A percentile compares a stretch with the other conserved stretches of the same genome.
Conservation (phyloP, 2,888 invertebrate species). For the Ectemnius cavifrons region DNA sequence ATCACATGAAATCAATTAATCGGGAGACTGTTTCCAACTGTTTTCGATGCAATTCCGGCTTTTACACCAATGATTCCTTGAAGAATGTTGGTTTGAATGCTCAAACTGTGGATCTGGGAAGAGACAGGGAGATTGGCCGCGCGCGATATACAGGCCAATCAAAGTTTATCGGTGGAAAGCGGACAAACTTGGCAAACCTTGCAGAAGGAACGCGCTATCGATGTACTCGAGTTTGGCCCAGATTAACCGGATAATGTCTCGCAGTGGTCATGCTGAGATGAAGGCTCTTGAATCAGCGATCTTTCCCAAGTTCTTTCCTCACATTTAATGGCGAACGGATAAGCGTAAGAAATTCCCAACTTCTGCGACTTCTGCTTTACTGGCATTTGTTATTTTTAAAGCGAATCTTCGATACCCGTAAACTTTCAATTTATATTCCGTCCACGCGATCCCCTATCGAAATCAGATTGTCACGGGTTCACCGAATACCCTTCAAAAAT, state of each 20-base stretch:
- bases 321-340: not conserved
- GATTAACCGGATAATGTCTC: constrained; percentile 1
- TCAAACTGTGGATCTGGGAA: not conserved
- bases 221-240: not conserved
- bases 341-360: not conserved
- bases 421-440: constrained; percentile 35
- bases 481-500: not conserved
- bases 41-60: constrained; percentile 16
- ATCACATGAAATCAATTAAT: no score
- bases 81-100: no score
- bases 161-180: not conserved
- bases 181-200: not conserved
- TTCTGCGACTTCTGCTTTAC: not conserved
- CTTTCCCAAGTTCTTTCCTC: not conserved
- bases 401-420: constrained; percentile 18
- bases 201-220: not conserved
- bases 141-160: constrained; percentile 2
- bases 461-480: constrained; percentile 27
- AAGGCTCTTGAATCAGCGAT: not conserved
- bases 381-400: constrained; percentile 15
- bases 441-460: constrained; percentile 30
- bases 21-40: constrained; percentile 1
- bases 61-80: no score
- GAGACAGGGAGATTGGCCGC: not conserved
- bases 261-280: not conserved